Evolutionary conservation across 2,888 invertebrate genomes (phyloP).

Genomic region (Perizoma flavofasciatum): DNA sequence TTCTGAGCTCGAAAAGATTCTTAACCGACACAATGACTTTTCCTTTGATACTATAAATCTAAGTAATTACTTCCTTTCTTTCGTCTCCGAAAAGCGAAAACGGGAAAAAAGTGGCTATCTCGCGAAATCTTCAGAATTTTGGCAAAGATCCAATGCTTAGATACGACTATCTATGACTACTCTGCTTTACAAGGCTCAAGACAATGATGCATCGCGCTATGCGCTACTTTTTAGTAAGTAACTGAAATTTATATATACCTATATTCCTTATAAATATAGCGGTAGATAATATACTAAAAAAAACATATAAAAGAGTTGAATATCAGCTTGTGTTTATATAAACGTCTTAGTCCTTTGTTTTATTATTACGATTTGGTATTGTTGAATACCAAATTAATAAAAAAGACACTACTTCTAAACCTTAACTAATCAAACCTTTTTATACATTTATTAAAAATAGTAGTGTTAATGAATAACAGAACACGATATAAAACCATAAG

Average conservation of each 20-base stretch:
- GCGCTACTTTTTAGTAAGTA: constrained; percentile 17
- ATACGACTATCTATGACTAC: constrained; percentile 27
- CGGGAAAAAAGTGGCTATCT: constrained; percentile 65
- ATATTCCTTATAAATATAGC: too few species aligned
- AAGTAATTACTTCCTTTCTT: constrained; percentile 76
- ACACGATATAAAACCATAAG: too few species aligned
- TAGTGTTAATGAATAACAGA: too few species aligned
- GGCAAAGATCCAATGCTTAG: constrained; percentile 62
- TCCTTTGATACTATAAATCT: constrained; percentile 72
- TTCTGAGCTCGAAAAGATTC: constrained; percentile 36
- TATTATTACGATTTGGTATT: not conserved
- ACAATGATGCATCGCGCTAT: constrained; percentile 23
- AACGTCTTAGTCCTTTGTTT: too few species aligned
- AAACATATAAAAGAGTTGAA: too few species aligned
- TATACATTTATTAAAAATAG: too few species aligned
- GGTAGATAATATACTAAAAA: too few species aligned
- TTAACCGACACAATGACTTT: constrained; percentile 46
- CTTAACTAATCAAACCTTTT: too few species aligned
- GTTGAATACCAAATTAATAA: too few species aligned
- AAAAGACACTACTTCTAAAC: too few species aligned
- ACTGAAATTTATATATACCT: too few species aligned
- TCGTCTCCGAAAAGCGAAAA: constrained; percentile 60
- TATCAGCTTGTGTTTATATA: too few species aligned
- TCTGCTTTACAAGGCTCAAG: constrained; percentile 53
- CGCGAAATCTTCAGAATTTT: constrained; percentile 60